Evolutionary conservation across 1,140 invertebrate species (phyloP).

Genomic region (Acromyrmex heyeri): DNA sequence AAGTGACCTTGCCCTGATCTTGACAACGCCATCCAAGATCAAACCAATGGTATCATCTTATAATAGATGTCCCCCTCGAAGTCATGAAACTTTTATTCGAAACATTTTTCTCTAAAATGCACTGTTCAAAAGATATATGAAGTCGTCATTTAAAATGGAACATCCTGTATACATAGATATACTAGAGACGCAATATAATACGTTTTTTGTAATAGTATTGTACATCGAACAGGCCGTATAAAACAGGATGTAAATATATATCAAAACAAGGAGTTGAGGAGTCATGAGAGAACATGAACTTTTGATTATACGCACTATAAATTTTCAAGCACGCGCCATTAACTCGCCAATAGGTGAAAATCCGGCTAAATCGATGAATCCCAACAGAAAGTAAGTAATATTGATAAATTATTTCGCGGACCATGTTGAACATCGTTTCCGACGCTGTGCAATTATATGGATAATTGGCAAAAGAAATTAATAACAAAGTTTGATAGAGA

Average conservation of each 20-base stretch:
- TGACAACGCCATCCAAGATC: no score
- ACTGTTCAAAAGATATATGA: no score
- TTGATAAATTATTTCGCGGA: slow-evolving; percentile 31
- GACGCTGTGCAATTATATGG: slow-evolving; percentile 5
- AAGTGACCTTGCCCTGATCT: no score
- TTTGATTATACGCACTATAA: slow-evolving; percentile 58
- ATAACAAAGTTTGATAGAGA: background rate
- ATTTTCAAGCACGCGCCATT: slow-evolving; percentile 61
- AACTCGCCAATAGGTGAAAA: slow-evolving; percentile 46
- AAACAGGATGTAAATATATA: slow-evolving; percentile 22
- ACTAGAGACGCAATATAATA: background rate
- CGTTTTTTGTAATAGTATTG: no score
- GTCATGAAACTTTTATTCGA: no score
- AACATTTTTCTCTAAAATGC: no score
- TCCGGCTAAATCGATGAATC: slow-evolving; percentile 54
- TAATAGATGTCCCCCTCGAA: no score
- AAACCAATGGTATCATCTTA: no score
- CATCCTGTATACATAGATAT: background rate
- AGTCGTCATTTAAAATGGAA: background rate
- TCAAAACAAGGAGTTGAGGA: slow-evolving; percentile 21
- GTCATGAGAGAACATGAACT: slow-evolving; percentile 20
- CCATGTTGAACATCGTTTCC: background rate
- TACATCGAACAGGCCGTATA: background rate
- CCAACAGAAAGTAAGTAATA: background rate
- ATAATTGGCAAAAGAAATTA: slow-evolving; percentile 11